Conservation (phyloP, 1,140 invertebrate genomes). For the Papilio glaucus region DNA sequence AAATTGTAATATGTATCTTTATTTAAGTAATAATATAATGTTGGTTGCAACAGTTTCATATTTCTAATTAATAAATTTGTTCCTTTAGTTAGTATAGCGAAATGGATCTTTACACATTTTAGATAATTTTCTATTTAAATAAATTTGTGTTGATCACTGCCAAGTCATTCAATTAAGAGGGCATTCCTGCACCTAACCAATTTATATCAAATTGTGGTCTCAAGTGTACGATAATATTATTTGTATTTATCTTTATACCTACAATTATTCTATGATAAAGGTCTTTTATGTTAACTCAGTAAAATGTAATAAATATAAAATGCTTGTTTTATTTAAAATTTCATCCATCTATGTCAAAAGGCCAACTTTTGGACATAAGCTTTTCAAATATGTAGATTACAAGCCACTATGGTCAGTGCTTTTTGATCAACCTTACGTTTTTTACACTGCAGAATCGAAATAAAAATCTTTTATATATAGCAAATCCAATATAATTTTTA, state of each 20-base stretch:
- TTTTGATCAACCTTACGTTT: too few species aligned
- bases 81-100: slow-evolving; percentile 61
- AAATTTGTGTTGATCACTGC: slow-evolving; percentile 61
- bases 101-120: slow-evolving; percentile 59
- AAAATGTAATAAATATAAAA: slow-evolving; percentile 64
- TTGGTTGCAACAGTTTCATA: slow-evolving; percentile 55
- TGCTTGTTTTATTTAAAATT: slow-evolving; percentile 49
- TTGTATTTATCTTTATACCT: slow-evolving; percentile 76
- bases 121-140: slow-evolving; percentile 20
- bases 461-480: slow-evolving; percentile 18
- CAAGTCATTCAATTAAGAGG: slow-evolving; percentile 64
- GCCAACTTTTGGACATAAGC: not conserved
- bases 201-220: slow-evolving; percentile 71
- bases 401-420: too few species aligned
- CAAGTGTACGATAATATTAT: slow-evolving; percentile 78
- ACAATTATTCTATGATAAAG: slow-evolving; percentile 72
- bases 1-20: not conserved
- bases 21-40: slow-evolving; percentile 47
- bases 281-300: slow-evolving; percentile 76
- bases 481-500: slow-evolving; percentile 31
- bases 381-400: too few species aligned
- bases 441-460: not conserved
- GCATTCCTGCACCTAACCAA: slow-evolving; percentile 72
- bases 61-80: slow-evolving; percentile 65
- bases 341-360: not conserved